These are phyloP conservation scores for Pseudomyrmex concolor DNA, from an alignment of 1,140 invertebrate genomes.

Conservation along the genomic window DNA sequence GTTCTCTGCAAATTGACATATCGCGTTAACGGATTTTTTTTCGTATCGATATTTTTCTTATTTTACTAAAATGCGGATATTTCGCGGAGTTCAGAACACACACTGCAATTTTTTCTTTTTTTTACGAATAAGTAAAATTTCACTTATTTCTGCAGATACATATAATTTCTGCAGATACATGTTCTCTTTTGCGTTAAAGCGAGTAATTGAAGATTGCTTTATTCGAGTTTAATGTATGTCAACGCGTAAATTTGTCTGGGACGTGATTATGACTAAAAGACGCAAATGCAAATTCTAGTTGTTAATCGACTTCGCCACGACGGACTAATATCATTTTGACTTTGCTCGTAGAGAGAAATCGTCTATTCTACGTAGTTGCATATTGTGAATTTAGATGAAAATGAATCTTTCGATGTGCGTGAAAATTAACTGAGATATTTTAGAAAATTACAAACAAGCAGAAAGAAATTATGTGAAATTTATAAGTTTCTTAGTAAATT, in stretches of 20 bases:
- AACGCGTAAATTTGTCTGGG: constrained; percentile 44
- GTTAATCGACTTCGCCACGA: constrained; percentile 73
- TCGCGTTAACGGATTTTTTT: not conserved
- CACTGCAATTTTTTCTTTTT: not conserved
- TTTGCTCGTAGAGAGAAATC: constrained; percentile 1
- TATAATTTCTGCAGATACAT: not conserved
- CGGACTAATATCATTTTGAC: constrained; percentile 53
- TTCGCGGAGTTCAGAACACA: not conserved
- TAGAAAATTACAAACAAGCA: too few relatives aligned
- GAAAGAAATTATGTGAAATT: too few relatives aligned
- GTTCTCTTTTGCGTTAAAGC: constrained; percentile 1
- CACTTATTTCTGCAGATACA: not conserved
- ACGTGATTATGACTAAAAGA: constrained; percentile 48
- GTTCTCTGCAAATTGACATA: constrained; percentile 1
- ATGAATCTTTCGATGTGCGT: constrained; percentile 17
- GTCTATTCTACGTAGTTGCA: constrained; percentile 12
- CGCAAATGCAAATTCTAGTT: constrained; percentile 77
- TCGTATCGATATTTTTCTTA: not conserved
- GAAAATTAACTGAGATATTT: constrained; percentile 9
- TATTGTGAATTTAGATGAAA: constrained; percentile 15
- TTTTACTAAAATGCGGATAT: not conserved
- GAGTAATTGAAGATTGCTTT: constrained; percentile 59
- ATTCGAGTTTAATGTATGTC: constrained; percentile 62
- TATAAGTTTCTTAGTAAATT: too few relatives aligned
- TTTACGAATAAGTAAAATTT: not conserved